Evolutionary conservation across 2,113 vertebrate species (phyloP), one percentile per base, ranked within the genome.

Genomic region (Eubucco bourcierii): DNA sequence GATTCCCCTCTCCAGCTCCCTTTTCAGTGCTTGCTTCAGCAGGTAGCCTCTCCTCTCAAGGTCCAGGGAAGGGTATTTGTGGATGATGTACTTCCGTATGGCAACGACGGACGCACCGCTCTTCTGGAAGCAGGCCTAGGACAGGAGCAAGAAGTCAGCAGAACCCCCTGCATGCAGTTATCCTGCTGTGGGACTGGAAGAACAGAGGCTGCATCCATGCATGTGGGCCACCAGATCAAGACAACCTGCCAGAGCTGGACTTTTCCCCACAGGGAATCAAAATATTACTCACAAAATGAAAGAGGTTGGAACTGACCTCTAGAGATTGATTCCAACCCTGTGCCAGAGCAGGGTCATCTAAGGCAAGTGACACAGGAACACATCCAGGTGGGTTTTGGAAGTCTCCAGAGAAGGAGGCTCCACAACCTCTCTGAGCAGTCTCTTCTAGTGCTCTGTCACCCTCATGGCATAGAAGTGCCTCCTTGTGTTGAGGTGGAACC

Each of bases 1-100:
- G 58, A 98, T 97, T 10, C 99, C 99, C 60, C 98, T 98, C 96
- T 99, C 98, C 94, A 99, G 96, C 89, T 99, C 98, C 92, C 99
- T 98, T 95, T 99, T 99, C 90, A 99, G 92, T 1, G 99, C 98
- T 88, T 99, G 98, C 97, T 99, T 99, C 53, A 99, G 98, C 61
- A 99, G 98, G 81, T 99, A 99, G 89, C 99, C 99, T 88, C 98
- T 98, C 95, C 98, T 98, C 96, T 99, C 98, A 20, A 99, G 97
- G 88, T 99, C 99, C 97, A 99, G 97, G 18, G 98, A 98, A 7
- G 99, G 99, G 88, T 99, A 99, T 84, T 99, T 99, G 88, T 98
- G 98, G 89, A 98, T 97, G 64, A 99, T 98, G 55, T 98, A 99
- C 95, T 99, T 99, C 86, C 99, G 98, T 90, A 99, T 98, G 9